Conservation (phyloP, 2,113 vertebrate species). For the Chitala chitala region DNA sequence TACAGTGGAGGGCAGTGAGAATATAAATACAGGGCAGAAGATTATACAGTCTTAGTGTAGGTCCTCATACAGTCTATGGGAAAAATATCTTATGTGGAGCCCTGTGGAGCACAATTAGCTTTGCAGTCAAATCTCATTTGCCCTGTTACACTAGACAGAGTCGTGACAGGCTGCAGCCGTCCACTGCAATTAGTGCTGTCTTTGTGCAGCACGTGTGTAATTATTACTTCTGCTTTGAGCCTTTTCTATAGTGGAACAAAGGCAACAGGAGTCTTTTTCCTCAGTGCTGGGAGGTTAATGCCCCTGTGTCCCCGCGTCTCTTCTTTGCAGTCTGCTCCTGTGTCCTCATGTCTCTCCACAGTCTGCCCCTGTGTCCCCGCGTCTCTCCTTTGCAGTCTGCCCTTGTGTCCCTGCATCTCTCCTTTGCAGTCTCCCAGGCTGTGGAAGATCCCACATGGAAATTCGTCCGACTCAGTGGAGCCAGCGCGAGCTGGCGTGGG, state of each 20-base stretch:
- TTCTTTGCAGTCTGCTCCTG: neutral
- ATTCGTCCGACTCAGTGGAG: neutral
- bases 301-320: too few species aligned
- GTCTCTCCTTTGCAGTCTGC: too few species aligned
- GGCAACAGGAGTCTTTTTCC: neutral
- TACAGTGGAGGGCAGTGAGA: too few species aligned
- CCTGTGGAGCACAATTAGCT: neutral
- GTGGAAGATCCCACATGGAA: neutral
- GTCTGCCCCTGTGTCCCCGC: too few species aligned
- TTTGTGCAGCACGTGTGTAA: neutral
- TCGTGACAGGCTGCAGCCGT: neutral
- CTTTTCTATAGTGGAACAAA: neutral
- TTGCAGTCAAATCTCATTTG: neutral
- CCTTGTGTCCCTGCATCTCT: too few species aligned
- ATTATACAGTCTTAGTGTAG: neutral
- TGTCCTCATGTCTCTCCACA: neutral
- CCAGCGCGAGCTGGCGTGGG: neutral
- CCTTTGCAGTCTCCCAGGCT: too few species aligned
- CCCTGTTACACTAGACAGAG: neutral
- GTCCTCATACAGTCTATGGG: neutral
- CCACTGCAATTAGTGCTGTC: neutral
- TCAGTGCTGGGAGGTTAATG: neutral
- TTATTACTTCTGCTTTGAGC: neutral
- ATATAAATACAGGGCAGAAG: neutral
- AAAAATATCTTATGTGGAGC: neutral